Evolutionary conservation across 1,140 invertebrate species (phyloP), one percentile per base, ranked within the genome.

Genomic region (Diachasma alloeum): DNA sequence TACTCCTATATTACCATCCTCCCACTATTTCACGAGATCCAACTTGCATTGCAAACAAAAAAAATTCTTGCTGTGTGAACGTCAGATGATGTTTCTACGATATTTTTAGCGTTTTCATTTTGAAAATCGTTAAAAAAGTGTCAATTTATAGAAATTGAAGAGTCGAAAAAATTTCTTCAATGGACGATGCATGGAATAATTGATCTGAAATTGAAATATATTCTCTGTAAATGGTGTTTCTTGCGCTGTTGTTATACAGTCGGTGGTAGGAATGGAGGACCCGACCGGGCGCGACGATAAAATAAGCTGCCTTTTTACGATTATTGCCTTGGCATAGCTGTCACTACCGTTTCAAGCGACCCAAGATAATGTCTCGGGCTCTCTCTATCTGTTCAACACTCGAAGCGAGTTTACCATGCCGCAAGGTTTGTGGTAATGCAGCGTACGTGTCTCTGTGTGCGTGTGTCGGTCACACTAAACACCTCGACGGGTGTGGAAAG

Each of bases 261-360:
- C 31, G 22, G 66, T 19, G 48, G 39, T 63, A 63, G 24, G 24
- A 63, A 36, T 68, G 36, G 6, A 39, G 66, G 66, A 68, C 63
- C 26, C 24, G 63, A 26, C 66, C 36, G 15, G 26, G 36, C 66
- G n/a, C 76, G 78, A 81, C 78, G 78, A 82, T 83, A 81, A 80
- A 83, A 85, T 80, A 73, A 81, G 74, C 78, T 80, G 76, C 71
- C 46, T 83, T 76, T 86, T 86, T 86, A 86, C 81, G 84, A 83
- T 84, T 86, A 84, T 84, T 85, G 82, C 84, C 78, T 81, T 59
- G 74, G 78, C 78, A 79, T 68, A 83, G 81, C 79, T 84, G 83
- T 83, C 83, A 84, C 81, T 81, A 78, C 79, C 63, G 75, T 79
- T 79, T 76, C 76, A 53, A 77, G 75, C 69, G 70, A 59, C 68